These are phyloP conservation scores for Vimba vimba DNA, from an alignment of 2,113 vertebrate species.

Conservation along the genomic window DNA sequence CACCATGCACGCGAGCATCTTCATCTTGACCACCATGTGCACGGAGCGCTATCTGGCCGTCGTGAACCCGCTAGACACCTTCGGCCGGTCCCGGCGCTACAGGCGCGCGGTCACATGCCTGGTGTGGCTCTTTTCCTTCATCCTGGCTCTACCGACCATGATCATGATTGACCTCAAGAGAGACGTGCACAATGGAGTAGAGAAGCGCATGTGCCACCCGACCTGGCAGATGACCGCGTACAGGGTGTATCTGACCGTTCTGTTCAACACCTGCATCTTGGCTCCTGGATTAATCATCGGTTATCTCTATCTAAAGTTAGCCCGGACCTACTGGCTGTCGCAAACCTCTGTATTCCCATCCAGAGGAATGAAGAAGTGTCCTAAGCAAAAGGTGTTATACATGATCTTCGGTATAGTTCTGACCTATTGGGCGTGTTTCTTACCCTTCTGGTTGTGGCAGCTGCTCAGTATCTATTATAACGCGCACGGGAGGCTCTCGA, in stretches of 20 bases:
- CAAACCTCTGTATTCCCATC: conserved; percentile 51
- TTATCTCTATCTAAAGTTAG: conserved; percentile 61
- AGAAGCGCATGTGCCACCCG: conserved; percentile 64
- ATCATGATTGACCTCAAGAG: conserved; percentile 63
- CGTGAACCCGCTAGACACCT: conserved; percentile 61
- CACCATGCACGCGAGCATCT: conserved; percentile 67
- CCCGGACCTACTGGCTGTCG: conserved; percentile 62
- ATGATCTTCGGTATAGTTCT: conserved; percentile 65
- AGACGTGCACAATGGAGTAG: conserved; percentile 49
- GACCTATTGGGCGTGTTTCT: conserved; percentile 63
- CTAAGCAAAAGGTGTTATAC: conserved; percentile 63
- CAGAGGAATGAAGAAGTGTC: conserved; percentile 51
- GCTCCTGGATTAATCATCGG: conserved; percentile 64
- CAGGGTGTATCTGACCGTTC: conserved; percentile 62
- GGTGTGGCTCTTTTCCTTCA: conserved; percentile 62
- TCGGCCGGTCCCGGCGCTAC: conserved; percentile 58
- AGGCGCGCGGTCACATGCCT: conserved; percentile 54
- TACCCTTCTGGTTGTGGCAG: conserved; percentile 68
- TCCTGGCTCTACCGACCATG: conserved; percentile 62
- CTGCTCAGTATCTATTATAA: conserved; percentile 61
- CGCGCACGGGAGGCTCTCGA: conserved; percentile 48
- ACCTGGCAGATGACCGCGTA: conserved; percentile 63
- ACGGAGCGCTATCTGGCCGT: conserved; percentile 65
- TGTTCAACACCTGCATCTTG: conserved; percentile 65
- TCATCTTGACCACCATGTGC: conserved; percentile 66